Percentiles rank a stretch among this genome's conserved stretches.
phyloP scores from a whole-genome alignment of 2,797 vertebrate genomes.

The Clarias fuscus region DNA sequence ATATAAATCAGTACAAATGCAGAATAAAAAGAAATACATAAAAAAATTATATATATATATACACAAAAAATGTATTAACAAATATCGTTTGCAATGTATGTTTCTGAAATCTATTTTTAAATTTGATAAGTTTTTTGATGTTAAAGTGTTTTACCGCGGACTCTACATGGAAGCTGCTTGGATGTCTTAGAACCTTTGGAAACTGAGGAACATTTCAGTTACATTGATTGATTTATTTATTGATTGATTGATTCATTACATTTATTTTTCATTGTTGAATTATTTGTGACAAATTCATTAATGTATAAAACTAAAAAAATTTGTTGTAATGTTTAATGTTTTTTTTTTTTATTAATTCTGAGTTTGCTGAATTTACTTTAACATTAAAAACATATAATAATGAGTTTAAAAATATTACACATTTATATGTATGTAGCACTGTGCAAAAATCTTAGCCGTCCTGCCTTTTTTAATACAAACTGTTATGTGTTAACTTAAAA shows the following conservation, averaged over 20 bases:
- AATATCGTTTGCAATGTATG: background rate
- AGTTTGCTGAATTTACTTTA: background rate
- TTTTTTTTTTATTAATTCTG: background rate
- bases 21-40: background rate
- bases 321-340: background rate
- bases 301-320: background rate
- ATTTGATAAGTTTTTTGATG: background rate
- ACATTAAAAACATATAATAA: background rate
- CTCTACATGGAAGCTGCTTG: background rate
- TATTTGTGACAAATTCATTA: background rate
- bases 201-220: background rate
- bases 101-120: background rate
- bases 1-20: too few species aligned
- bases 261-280: background rate
- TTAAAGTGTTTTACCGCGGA: background rate
- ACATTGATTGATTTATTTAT: too few species aligned
- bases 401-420: too few species aligned
- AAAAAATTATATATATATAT: background rate
- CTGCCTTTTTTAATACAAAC: too few species aligned
- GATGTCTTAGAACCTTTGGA: background rate
- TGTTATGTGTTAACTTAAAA: too few species aligned
- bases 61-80: background rate
- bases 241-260: too few species aligned
- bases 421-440: too few species aligned
- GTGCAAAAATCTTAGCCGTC: too few species aligned